A percentile compares a stretch with the other conserved stretches of the same genome.
phyloP scores from a whole-genome alignment of 2,113 vertebrate species.

The pig (Sus scrofa) region DNA sequence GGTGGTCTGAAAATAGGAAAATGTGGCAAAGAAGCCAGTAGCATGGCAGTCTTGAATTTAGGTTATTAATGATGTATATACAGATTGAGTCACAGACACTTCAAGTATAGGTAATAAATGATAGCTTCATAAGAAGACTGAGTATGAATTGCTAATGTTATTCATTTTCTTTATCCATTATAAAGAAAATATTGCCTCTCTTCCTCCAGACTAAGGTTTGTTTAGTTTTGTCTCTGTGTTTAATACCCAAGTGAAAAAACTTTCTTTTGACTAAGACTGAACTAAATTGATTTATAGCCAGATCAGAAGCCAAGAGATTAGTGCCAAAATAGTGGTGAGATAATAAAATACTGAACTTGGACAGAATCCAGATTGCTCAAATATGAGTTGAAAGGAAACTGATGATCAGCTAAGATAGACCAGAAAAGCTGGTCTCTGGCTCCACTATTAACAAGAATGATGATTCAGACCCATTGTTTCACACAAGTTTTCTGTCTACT shows the following conservation, averaged over 20 bases:
- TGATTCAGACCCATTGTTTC: not conserved
- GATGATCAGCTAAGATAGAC: constrained; percentile 29
- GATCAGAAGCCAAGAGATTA: constrained; percentile 59
- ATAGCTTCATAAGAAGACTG: not conserved
- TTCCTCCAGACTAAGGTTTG: constrained; percentile 32
- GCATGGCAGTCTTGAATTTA: not conserved
- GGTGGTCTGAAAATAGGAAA: not conserved
- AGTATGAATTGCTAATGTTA: constrained; percentile 47
- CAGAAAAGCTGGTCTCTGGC: not conserved
- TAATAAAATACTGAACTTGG: constrained; percentile 58
- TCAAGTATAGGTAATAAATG: not conserved
- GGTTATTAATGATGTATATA: constrained; percentile 38
- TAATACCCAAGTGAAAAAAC: constrained; percentile 33
- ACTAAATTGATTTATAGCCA: constrained; percentile 59
- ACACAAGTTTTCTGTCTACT: not conserved
- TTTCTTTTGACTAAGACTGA: constrained; percentile 22
- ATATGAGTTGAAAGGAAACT: constrained; percentile 28
- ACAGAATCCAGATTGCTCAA: constrained; percentile 16
- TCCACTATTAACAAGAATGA: not conserved
- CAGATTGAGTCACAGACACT: constrained; percentile 10
- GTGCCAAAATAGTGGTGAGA: constrained; percentile 46
- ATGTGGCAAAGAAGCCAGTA: not conserved
- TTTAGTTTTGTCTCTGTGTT: constrained; percentile 56
- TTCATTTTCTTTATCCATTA: not conserved
- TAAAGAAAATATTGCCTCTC: constrained; percentile 42